These are phyloP conservation scores for Fopius arisanus DNA, from an alignment of 1,140 invertebrate genomes.

Conservation along the genomic window DNA sequence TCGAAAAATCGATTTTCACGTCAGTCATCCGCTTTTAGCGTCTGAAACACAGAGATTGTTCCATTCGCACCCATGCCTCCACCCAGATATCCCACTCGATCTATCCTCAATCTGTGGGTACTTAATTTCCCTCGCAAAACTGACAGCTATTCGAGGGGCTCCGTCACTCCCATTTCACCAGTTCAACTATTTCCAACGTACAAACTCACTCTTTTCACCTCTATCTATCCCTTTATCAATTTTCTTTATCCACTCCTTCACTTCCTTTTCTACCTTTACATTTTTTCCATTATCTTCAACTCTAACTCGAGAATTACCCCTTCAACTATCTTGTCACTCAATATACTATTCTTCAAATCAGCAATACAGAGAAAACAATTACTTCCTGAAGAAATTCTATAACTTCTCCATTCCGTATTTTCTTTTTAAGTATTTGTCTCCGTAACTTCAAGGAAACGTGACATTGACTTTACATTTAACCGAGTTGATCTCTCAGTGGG, in stretches of 20 bases:
- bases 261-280: too few relatives aligned
- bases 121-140: slow-evolving; percentile 25
- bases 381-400: too few relatives aligned
- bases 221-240: background rate
- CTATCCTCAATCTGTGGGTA: background rate
- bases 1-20: slow-evolving; percentile 27
- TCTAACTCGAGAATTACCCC: too few relatives aligned
- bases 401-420: too few relatives aligned
- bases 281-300: too few relatives aligned
- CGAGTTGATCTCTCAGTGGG: too few relatives aligned
- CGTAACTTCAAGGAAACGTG: too few relatives aligned
- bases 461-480: too few relatives aligned
- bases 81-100: background rate
- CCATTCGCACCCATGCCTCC: background rate
- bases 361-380: too few relatives aligned
- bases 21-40: background rate
- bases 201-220: background rate
- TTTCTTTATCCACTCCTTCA: background rate
- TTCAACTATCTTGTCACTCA: too few relatives aligned
- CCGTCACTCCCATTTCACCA: slow-evolving; percentile 23
- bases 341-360: too few relatives aligned
- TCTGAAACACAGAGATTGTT: background rate
- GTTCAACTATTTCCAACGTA: background rate
- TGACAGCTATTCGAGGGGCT: slow-evolving; percentile 8
- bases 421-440: too few relatives aligned